Conservation (phyloP, 2,797 vertebrate species). For the Phrynocephalus forsythii region DNA sequence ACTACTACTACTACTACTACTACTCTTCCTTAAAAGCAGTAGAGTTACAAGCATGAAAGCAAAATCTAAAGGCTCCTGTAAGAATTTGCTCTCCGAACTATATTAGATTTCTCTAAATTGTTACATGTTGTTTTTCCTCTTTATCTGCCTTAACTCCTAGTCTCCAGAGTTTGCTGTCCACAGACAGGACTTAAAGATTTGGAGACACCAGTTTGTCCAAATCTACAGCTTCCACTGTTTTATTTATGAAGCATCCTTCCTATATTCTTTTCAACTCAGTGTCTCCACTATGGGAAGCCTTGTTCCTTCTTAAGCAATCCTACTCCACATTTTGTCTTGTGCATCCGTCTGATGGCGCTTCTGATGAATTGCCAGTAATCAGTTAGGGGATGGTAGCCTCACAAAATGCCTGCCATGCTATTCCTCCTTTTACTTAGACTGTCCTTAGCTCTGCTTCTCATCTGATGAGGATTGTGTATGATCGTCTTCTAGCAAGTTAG, state of each 20-base stretch:
- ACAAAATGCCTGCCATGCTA: conserved; percentile 53
- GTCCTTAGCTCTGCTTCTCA: conserved; percentile 35
- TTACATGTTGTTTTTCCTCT: too few species aligned
- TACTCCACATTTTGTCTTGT: conserved; percentile 32
- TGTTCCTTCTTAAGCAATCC: background rate
- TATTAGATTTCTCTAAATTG: too few species aligned
- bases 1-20: too few species aligned
- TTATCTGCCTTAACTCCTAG: too few species aligned
- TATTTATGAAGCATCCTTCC: background rate
- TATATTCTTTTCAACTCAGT: background rate
- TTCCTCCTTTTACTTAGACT: conserved; percentile 33
- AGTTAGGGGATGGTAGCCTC: conserved; percentile 55
- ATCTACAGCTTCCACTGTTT: background rate
- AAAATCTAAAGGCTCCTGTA: too few species aligned
- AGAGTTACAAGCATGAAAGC: too few species aligned
- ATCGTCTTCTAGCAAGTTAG: conserved; percentile 37
- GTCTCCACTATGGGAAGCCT: background rate
- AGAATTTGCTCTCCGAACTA: too few species aligned
- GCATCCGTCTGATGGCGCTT: conserved; percentile 46
- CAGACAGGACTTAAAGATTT: background rate
- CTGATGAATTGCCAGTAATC: conserved; percentile 55
- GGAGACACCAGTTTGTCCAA: background rate
- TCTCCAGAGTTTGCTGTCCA: background rate
- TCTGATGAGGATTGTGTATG: conserved; percentile 52
- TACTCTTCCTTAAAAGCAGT: too few species aligned